Base-by-base conservation (phyloP, 1,140 invertebrate species). In the Spodoptera litura region DNA sequence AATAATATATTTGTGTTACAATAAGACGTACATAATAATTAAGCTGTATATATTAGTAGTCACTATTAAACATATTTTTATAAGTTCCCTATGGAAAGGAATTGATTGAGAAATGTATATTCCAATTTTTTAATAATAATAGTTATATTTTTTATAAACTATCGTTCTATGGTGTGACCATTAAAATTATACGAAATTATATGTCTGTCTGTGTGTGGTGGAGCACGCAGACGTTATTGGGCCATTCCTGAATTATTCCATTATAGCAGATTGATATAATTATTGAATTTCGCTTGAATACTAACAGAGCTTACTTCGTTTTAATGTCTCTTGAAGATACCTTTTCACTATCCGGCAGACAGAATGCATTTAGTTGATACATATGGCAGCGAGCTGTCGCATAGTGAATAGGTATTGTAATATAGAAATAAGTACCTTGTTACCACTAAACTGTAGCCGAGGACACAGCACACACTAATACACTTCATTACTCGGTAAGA, bases 81-180 rank as follows among this genome's bases (percentile, higher is more conserved):
- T 77, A 77, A 77, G 74, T 77, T 77, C 62, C 74, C 61, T 66
- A 38, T 66, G 56, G 66, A 31, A 66, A 75, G 74, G 74, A 77
- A 77, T 77, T 77, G 74, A 77, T 77, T 27, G 62, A 75, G 35
- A 75, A 62, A 56, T 77, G 74, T 77, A 77, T 77, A 77, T 77
- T 77, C 61, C 74, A 77, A 68, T 77, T 74, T 52, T 20, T 44
- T 9, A 44, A 44, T 27, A 75, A 66, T 56, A 49, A 66, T 77
- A 77, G 61, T 66, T 77, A 77, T 77, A 77, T 77, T 77, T 31
- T 77, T 77, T 77, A 56, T 66, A 75, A 62, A 35, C 44, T 15
- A 62, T 52, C 35, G 51, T 59, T 56, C 44, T 77, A 77, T 56
- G 74, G 74, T 77, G 52, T 77, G 74, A 77, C 74, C 74, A 77